Percentiles rank a stretch among this genome's conserved stretches.
These are phyloP conservation scores for Cacatua alba DNA, from an alignment of 2,113 vertebrate species.

Conservation along the genomic window DNA sequence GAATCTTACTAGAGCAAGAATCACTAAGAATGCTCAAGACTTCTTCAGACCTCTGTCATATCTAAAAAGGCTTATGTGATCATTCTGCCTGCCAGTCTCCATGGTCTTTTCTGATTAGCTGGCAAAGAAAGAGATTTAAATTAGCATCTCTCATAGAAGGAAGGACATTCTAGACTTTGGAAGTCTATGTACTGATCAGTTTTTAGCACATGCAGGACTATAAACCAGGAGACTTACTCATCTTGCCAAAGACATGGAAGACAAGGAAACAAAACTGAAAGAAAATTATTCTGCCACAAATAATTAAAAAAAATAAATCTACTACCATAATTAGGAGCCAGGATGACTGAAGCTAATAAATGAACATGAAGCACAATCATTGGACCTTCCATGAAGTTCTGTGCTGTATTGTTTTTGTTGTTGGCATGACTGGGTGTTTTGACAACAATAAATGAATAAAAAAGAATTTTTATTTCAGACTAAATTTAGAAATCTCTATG, in stretches of 20 bases:
- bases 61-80: background rate
- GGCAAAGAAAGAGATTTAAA: background rate
- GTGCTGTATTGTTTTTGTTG: background rate
- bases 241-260: background rate
- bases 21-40: background rate
- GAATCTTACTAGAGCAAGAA: background rate
- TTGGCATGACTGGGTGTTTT: background rate
- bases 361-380: background rate
- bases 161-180: background rate
- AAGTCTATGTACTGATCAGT: fast-evolving
- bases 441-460: background rate
- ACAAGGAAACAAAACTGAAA: background rate
- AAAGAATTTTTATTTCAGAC: background rate
- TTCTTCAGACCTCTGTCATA: background rate
- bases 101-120: background rate
- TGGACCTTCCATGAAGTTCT: background rate
- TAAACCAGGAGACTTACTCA: background rate
- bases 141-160: background rate
- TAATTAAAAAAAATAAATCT: background rate
- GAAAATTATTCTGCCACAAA: background rate
- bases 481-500: background rate
- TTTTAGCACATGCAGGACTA: background rate
- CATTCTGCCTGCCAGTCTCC: background rate
- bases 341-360: background rate
- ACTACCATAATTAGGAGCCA: background rate